phyloP scores from a whole-genome alignment of 2,888 invertebrate genomes.

The Notodonta ziczac region DNA sequence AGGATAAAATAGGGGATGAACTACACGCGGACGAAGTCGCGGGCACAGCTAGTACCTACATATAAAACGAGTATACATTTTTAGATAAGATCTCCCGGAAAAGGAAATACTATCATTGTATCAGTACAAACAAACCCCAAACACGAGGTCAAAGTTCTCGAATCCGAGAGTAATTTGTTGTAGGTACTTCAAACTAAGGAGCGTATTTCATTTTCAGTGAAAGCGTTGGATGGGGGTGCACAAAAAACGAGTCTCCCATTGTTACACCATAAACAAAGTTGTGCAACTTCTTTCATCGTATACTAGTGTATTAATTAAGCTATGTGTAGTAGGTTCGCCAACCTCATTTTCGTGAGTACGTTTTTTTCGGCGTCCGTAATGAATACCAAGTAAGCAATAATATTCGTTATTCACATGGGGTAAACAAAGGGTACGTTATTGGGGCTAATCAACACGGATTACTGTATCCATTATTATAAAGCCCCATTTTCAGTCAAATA shows the following conservation, averaged over 20 bases:
- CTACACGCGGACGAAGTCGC: too few species aligned
- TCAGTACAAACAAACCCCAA: neutral
- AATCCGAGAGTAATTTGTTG: conserved; percentile 5
- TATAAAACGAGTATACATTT: too few species aligned
- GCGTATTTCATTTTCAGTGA: conserved; percentile 1
- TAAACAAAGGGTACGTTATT: conserved; percentile 50
- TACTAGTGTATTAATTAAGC: conserved; percentile 16
- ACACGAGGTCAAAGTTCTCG: neutral
- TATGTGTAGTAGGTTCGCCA: conserved; percentile 25
- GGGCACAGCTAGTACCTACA: neutral
- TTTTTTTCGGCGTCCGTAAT: conserved; percentile 7
- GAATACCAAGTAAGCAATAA: conserved; percentile 58
- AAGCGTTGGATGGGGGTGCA: neutral
- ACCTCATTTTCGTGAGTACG: conserved; percentile 36
- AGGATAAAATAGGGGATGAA: too few species aligned
- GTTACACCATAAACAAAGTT: conserved; percentile 17
- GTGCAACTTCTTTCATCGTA: conserved; percentile 13
- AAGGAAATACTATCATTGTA: neutral
- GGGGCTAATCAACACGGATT: conserved; percentile 29
- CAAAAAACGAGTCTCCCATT: conserved; percentile 13
- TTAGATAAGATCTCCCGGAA: neutral
- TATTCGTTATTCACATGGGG: conserved; percentile 46
- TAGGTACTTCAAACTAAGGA: conserved; percentile 8
- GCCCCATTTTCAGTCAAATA: neutral
- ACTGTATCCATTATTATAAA: neutral